Evolutionary conservation across 2,888 invertebrate genomes (phyloP).

Genomic region (Cantharis flavilabris): DNA sequence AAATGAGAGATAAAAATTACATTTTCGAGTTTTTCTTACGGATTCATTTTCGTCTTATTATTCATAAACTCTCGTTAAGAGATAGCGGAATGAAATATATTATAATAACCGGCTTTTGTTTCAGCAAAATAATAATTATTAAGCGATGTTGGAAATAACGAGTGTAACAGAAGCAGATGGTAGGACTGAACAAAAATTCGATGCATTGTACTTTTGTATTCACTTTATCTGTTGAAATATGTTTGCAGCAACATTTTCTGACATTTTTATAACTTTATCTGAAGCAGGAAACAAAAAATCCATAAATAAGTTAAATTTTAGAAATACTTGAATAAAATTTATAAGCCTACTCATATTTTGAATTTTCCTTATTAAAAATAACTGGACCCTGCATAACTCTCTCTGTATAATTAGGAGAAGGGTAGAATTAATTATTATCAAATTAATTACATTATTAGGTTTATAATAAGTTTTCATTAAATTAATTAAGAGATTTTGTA

Average conservation of each 20-base stretch:
- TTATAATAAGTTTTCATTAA: too few relatives aligned
- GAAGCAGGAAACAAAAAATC: not conserved
- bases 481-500: too few relatives aligned
- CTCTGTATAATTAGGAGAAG: too few relatives aligned
- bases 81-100: not conserved
- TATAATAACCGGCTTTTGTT: not conserved
- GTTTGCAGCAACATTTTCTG: not conserved
- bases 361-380: not conserved
- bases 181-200: not conserved
- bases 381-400: too few relatives aligned
- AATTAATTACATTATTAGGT: too few relatives aligned
- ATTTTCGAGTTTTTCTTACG: not conserved
- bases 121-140: not conserved
- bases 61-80: not conserved
- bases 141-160: not conserved
- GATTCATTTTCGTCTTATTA: not conserved
- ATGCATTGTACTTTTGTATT: not conserved
- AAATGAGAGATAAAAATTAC: not conserved
- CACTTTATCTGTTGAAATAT: not conserved
- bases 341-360: too few relatives aligned
- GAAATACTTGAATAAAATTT: not conserved
- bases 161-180: not conserved
- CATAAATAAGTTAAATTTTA: not conserved
- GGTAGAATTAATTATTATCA: too few relatives aligned
- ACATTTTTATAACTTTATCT: not conserved